Base-by-base conservation (phyloP, 1,140 invertebrate species). In the Gryllus bimaculatus region DNA sequence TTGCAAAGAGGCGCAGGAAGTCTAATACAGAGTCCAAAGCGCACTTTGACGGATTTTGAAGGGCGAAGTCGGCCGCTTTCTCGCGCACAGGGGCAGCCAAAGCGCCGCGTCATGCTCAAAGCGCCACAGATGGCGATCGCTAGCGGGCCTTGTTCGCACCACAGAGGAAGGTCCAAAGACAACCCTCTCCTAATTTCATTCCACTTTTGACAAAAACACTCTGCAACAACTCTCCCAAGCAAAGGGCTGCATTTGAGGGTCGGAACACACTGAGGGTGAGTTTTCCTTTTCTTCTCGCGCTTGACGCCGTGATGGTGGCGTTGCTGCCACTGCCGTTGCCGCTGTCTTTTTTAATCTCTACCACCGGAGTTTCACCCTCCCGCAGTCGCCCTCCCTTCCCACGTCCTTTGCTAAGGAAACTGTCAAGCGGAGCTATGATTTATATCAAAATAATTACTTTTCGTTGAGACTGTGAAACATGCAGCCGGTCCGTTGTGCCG, bases 371-470 rank as follows among this genome's bases (percentile, higher is more conserved):
- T 66, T 66, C 54, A 66, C 54, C 54, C 54, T 66, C 54, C 54
- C 54, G 54, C 54, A 66, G 54, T 13, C 54, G 0, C 54, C 7
- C 54, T 66, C 54, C 54, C 54, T 66, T 18, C 54, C 54, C 54
- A 13, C 54, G 10, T 66, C 54, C 54, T 66, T 66, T 66, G 54
- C 54, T 66, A 66, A 66, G 54, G 54, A 66, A 77, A 54, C 76
- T 77, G 76, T 77, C 76, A 77, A 48, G 20, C 48, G 13, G 47
- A 21, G 73, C 48, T 77, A 79, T 79, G 79, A 79, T 79, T 79
- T 79, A 79, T 79, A 76, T 77, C 79, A 21, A 79, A 77, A 79
- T 79, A 79, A 79, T 79, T 79, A 79, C 79, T 79, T 77, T 77
- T 73, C 79, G 79, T 77, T 79, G 73, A 76, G 75, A 74, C 39